These are phyloP conservation scores for Argentina silus DNA, from an alignment of 2,797 vertebrate genomes.

Conservation along the genomic window DNA sequence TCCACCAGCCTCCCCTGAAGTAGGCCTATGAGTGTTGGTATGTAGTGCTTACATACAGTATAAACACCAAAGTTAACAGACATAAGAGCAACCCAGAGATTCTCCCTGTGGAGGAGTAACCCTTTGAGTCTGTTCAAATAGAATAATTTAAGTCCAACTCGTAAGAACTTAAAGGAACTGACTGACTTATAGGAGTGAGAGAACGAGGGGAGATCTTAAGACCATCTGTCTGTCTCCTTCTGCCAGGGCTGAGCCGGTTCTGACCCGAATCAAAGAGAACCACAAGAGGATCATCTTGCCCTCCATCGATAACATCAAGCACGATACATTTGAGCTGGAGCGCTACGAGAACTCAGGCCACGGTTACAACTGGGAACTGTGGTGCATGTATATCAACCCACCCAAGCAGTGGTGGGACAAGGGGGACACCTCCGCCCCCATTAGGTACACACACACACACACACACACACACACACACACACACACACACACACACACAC, in stretches of 20 bases:
- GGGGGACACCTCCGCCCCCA: constrained; percentile 91
- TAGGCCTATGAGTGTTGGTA: too few relatives aligned
- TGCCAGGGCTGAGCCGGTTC: constrained; percentile 92
- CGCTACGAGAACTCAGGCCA: constrained; percentile 94
- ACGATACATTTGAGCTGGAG: constrained; percentile 94
- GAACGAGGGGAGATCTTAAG: constrained; percentile 32
- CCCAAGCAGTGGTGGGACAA: constrained; percentile 97
- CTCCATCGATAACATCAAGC: constrained; percentile 98
- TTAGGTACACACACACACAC: constrained; percentile 79
- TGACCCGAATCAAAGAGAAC: constrained; percentile 94
- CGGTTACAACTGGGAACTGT: constrained; percentile 98
- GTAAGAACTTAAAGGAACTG: constrained; percentile 31
- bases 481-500: neutral
- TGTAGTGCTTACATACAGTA: neutral
- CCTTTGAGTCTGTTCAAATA: constrained; percentile 41
- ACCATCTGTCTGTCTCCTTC: neutral
- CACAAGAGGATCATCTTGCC: constrained; percentile 90
- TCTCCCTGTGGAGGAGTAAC: neutral
- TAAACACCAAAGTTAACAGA: neutral
- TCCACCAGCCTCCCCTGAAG: too few relatives aligned
- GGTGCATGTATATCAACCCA: constrained; percentile 99
- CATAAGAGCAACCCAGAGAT: neutral
- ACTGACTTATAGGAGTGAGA: constrained; percentile 31
- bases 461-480: neutral
- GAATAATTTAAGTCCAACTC: constrained; percentile 45